phyloP scores from a whole-genome alignment of 2,113 vertebrate genomes.

The Alligator mississippiensis region DNA sequence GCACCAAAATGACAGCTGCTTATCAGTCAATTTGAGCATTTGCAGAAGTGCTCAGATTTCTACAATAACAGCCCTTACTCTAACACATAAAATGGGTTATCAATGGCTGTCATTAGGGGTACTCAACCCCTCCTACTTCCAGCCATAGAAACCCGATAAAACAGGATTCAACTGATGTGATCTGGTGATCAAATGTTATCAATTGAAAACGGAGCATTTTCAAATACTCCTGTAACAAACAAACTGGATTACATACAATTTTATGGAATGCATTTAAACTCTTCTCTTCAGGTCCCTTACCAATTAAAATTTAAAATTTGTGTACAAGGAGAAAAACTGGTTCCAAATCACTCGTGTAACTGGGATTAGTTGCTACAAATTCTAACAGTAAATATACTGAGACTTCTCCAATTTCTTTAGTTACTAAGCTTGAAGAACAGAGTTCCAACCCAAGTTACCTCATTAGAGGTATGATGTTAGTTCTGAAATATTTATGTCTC shows the following conservation, averaged over 20 bases:
- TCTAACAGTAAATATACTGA: neutral
- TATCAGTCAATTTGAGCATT: neutral
- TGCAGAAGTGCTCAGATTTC: neutral
- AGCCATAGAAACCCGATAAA: too few species aligned
- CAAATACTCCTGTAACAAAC: neutral
- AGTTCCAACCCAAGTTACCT: neutral
- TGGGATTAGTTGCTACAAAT: neutral
- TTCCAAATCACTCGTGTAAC: neutral
- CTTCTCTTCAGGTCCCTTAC: neutral
- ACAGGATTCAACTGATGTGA: neutral
- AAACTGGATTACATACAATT: neutral
- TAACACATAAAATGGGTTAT: too few species aligned
- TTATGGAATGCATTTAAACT: neutral
- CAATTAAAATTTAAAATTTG: neutral
- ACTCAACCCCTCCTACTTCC: too few species aligned
- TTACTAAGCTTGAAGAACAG: neutral
- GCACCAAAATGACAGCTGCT: neutral
- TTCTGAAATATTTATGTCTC: neutral
- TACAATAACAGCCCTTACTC: neutral
- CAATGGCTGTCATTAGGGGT: too few species aligned
- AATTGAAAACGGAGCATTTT: neutral
- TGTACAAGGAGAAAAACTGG: neutral
- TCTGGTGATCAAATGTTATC: neutral
- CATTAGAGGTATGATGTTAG: neutral
- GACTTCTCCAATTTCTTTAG: neutral